These are phyloP conservation scores for Leptogaster cylindrica DNA, from an alignment of 2,888 invertebrate species.

Conservation along the genomic window DNA sequence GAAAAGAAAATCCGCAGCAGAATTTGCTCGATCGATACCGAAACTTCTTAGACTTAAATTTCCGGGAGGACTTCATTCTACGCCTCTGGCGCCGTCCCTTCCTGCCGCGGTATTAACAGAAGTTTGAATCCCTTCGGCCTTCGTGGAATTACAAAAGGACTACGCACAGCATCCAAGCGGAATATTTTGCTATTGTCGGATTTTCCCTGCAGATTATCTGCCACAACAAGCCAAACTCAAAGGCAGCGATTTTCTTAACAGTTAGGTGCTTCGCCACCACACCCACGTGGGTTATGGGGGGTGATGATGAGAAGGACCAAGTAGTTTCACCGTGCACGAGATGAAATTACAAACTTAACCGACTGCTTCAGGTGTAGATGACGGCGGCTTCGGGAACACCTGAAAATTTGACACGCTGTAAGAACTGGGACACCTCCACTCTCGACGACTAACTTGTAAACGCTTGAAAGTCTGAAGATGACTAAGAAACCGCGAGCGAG, in stretches of 20 bases:
- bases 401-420: background rate
- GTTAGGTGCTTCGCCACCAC: too few species aligned
- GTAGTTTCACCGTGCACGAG: too few species aligned
- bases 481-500: slow-evolving; percentile 14
- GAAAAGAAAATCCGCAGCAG: slow-evolving; percentile 18
- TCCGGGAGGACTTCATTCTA: too few species aligned
- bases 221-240: slow-evolving; percentile 3
- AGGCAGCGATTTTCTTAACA: too few species aligned
- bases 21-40: background rate
- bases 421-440: background rate
- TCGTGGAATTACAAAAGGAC: too few species aligned
- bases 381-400: background rate
- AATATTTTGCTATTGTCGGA: slow-evolving; percentile 3
- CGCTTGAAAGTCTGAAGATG: slow-evolving; percentile 22
- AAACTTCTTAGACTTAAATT: background rate
- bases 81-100: too few species aligned
- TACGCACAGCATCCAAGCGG: background rate
- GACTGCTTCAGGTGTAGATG: too few species aligned
- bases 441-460: slow-evolving; percentile 13
- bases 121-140: too few species aligned
- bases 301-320: too few species aligned
- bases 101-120: too few species aligned
- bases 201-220: background rate
- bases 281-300: too few species aligned
- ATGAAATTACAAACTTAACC: too few species aligned